These are phyloP conservation scores for Tetrapedia diversipes DNA, from an alignment of 2,888 invertebrate genomes.

Conservation along the genomic window DNA sequence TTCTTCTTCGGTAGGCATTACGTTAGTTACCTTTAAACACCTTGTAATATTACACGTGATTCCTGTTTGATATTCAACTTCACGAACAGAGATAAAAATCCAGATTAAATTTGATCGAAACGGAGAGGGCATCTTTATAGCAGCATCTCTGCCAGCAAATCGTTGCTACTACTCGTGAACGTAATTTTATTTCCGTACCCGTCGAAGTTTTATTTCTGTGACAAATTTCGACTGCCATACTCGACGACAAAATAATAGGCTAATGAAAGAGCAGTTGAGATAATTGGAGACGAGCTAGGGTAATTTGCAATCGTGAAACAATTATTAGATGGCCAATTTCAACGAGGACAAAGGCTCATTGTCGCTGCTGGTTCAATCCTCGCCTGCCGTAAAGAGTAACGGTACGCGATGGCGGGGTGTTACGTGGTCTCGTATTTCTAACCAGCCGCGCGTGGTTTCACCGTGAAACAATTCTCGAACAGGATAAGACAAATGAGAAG, in stretches of 20 bases:
- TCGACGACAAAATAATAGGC: not conserved
- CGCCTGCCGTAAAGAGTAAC: constrained; percentile 8
- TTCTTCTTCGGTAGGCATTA: too few relatives aligned
- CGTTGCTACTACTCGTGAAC: too few relatives aligned
- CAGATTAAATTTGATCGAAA: too few relatives aligned
- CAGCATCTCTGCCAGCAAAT: too few relatives aligned
- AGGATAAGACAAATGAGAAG: constrained; percentile 9
- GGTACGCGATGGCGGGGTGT: constrained; percentile 6
- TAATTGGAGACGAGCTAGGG: not conserved
- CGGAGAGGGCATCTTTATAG: too few relatives aligned
- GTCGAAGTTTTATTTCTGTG: too few relatives aligned
- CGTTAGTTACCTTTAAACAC: too few relatives aligned
- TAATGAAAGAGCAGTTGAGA: not conserved
- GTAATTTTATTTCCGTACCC: too few relatives aligned
- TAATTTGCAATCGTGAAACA: constrained; percentile 11
- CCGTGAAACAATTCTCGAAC: constrained; percentile 10
- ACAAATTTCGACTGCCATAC: not conserved
- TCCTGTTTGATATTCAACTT: too few relatives aligned
- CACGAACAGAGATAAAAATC: too few relatives aligned
- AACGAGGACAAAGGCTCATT: constrained; percentile 24
- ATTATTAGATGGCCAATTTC: constrained; percentile 19
- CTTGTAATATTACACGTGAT: too few relatives aligned
- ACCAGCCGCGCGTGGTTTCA: constrained; percentile 4
- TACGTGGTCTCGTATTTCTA: constrained; percentile 8
- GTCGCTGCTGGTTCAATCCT: constrained; percentile 23